Evolutionary conservation across 2,797 vertebrate genomes (phyloP), one percentile per base, ranked within the genome.

Genomic region (Takifugu ocellatus): DNA sequence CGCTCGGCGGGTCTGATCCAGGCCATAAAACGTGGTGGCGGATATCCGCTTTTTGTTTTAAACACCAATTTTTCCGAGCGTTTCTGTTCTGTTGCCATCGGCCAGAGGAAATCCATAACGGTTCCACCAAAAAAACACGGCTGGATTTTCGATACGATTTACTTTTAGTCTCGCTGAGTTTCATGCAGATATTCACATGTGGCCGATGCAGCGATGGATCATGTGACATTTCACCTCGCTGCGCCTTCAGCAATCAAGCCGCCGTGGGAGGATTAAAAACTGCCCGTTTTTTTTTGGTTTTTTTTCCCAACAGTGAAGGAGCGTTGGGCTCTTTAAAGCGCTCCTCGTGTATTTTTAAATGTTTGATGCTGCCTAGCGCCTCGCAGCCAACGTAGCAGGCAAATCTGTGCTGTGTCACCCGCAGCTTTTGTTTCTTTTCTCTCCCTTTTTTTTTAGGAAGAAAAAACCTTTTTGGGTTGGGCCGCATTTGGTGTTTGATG

Each of bases 281-380:
- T 39, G 24, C 48, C 33, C 24, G 58, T 59, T 29, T 50, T 49
- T 67, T 68, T 50, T 26, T 21, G 59, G 56, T 27, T 49, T 49
- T 21, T 68, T 68, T 70, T 31, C 74, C 44, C 5, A 53, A 55
- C 72, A 45, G 78, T 70, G 75, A 79, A 74, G 74, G 65, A 67
- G 60, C 54, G 62, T 68, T 67, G 36, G 49, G 51, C 59, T 74
- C 74, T 77, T 81, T 74, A 66, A 78, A 77, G 69, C 72, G 60
- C 49, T 51, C 59, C 62, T 77, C 68, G 54, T 68, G 52, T 62
- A 67, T 61, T 66, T 54, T 60, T 82, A 75, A 81, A 85, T 77
- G 69, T 84, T 82, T 86, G 76, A 84, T 85, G 76, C 63, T 68
- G 70, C 53, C 48, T 68, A 58, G 66, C 72, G 76, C 72, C 81